Evolutionary conservation across 2,113 vertebrate genomes (phyloP).

Genomic region (Nothobranchius furzeri): DNA sequence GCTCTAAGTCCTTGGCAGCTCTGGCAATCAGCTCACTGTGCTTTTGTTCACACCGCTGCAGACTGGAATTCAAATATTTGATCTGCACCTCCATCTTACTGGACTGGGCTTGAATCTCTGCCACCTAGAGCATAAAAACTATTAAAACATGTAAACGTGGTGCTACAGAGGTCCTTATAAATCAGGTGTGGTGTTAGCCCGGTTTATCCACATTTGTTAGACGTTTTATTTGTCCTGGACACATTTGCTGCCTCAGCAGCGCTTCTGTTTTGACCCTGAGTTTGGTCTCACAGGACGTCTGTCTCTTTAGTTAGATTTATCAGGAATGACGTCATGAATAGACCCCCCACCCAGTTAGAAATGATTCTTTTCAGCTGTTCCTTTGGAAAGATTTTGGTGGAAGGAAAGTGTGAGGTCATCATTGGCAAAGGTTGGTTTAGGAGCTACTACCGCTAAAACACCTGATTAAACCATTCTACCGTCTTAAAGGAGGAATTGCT

Average conservation of each 20-base stretch:
- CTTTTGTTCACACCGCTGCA: constrained; percentile 53
- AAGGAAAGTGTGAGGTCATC: background rate
- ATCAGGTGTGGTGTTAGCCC: background rate
- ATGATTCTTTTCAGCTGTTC: constrained; percentile 20
- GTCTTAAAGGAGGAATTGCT: background rate
- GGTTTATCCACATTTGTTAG: no score
- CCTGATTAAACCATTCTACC: no score
- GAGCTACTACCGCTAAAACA: background rate
- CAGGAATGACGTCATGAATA: constrained; percentile 23
- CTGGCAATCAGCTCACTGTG: constrained; percentile 1
- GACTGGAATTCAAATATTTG: constrained; percentile 17
- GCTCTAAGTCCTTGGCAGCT: constrained; percentile 44
- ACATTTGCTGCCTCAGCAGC: constrained; percentile 44
- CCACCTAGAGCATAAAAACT: constrained; percentile 51
- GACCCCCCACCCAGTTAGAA: constrained; percentile 55
- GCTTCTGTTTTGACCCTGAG: constrained; percentile 32
- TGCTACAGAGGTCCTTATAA: background rate
- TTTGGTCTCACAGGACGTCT: constrained; percentile 35
- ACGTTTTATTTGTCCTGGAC: background rate
- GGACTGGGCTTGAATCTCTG: constrained; percentile 67
- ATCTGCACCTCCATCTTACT: constrained; percentile 66
- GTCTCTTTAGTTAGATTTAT: constrained; percentile 51
- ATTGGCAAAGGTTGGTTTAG: background rate
- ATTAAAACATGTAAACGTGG: background rate
- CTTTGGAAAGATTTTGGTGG: constrained; percentile 29